A percentile compares a stretch with the other conserved stretches of the same genome.
phyloP scores from a whole-genome alignment of 1,140 invertebrate genomes.

The Pseudomyrmex cubaensis region DNA sequence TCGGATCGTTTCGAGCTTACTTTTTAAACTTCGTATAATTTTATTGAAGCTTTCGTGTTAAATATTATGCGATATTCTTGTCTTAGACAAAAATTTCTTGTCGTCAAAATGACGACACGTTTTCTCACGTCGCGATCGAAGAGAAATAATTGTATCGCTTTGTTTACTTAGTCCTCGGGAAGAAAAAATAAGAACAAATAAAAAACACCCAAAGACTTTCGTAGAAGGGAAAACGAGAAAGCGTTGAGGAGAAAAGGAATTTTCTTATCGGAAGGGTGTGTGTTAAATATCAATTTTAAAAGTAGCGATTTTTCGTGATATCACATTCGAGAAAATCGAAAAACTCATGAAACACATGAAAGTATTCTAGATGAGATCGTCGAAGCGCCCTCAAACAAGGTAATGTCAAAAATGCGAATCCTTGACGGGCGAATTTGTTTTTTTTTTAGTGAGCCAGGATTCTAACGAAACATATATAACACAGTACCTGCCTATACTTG shows the following conservation, averaged over 20 bases:
- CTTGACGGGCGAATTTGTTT: neutral
- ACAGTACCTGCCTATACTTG: slow-evolving; percentile 73
- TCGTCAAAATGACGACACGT: neutral
- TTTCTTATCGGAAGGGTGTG: neutral
- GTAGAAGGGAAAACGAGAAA: too few relatives aligned
- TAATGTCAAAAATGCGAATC: slow-evolving; percentile 21
- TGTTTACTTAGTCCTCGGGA: too few relatives aligned
- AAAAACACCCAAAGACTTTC: too few relatives aligned
- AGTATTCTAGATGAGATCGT: slow-evolving; percentile 71
- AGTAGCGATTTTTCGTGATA: slow-evolving; percentile 36
- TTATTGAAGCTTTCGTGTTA: slow-evolving; percentile 6
- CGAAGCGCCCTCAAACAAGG: slow-evolving; percentile 45
- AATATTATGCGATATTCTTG: neutral
- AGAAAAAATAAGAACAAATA: too few relatives aligned
- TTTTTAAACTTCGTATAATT: slow-evolving; percentile 28
- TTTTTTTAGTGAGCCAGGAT: slow-evolving; percentile 4
- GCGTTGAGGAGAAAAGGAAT: neutral
- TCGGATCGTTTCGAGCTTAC: neutral
- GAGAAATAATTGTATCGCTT: neutral
- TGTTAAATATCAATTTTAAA: slow-evolving; percentile 15
- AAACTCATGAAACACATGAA: slow-evolving; percentile 73
- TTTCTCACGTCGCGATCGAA: neutral
- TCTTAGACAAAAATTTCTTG: neutral
- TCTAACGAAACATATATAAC: slow-evolving; percentile 70
- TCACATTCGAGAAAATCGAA: slow-evolving; percentile 25